These are phyloP conservation scores for Ataeniobius toweri DNA, from an alignment of 2,797 vertebrate genomes.

Conservation along the genomic window DNA sequence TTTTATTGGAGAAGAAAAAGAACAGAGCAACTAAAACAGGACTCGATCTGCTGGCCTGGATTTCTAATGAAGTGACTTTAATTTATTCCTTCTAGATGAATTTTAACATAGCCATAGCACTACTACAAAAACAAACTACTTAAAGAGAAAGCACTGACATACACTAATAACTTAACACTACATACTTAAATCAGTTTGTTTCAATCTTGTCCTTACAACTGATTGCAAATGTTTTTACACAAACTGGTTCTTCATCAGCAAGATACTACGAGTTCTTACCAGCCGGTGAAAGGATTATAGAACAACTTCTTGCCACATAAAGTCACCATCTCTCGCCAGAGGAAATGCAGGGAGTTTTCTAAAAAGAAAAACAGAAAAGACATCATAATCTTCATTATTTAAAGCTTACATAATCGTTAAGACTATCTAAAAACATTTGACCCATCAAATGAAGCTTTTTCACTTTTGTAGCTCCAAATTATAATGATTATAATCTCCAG, in stretches of 20 bases:
- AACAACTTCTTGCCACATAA: slow-evolving; percentile 91
- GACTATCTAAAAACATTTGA: background rate
- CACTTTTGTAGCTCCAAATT: background rate
- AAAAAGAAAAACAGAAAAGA: slow-evolving; percentile 27
- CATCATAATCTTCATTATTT: background rate
- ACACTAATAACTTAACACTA: background rate
- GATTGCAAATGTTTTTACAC: background rate
- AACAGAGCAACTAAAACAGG: background rate
- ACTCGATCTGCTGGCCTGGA: background rate
- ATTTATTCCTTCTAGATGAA: background rate
- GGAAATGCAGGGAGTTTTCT: slow-evolving; percentile 89
- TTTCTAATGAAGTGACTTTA: background rate
- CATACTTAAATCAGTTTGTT: background rate
- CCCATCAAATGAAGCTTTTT: background rate
- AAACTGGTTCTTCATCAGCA: background rate
- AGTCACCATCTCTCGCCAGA: slow-evolving; percentile 92
- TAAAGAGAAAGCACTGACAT: background rate
- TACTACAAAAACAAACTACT: background rate
- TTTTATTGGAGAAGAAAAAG: background rate
- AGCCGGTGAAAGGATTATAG: slow-evolving; percentile 96
- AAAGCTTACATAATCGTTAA: background rate
- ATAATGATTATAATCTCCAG: accelerated
- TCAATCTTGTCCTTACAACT: background rate
- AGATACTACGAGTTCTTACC: slow-evolving; percentile 77
- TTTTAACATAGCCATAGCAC: background rate